Evolutionary conservation across 2,888 invertebrate species (phyloP).

Genomic region (Polydrusus tereticollis): DNA sequence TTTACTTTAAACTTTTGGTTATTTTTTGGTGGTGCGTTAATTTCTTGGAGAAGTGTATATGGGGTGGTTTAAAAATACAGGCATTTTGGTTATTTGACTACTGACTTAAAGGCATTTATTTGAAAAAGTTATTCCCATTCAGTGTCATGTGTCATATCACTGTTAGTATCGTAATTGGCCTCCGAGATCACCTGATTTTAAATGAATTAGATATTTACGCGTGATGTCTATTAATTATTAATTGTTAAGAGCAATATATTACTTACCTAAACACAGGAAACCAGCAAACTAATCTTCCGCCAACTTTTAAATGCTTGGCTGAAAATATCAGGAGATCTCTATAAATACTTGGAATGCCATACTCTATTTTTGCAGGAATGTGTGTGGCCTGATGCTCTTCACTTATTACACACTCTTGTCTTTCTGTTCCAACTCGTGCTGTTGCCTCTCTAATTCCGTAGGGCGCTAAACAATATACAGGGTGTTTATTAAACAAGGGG

Average conservation of each 20-base stretch:
- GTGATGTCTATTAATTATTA: not conserved
- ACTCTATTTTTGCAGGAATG: conserved; percentile 88
- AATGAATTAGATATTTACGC: too few relatives aligned
- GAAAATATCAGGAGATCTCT: conserved; percentile 88
- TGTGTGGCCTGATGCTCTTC: conserved; percentile 78
- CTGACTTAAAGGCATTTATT: too few relatives aligned
- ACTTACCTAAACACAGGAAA: conserved; percentile 88
- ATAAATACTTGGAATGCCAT: conserved; percentile 86
- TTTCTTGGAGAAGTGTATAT: too few relatives aligned
- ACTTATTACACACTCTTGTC: conserved; percentile 73
- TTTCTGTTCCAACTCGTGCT: conserved; percentile 82
- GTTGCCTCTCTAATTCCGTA: conserved; percentile 97
- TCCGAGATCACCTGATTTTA: too few relatives aligned
- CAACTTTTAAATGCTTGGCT: conserved; percentile 79
- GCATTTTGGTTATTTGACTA: too few relatives aligned
- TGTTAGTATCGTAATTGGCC: too few relatives aligned
- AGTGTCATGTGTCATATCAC: too few relatives aligned
- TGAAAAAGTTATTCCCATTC: too few relatives aligned
- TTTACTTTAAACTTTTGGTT: too few relatives aligned
- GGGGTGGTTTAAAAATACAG: too few relatives aligned
- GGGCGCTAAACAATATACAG: conserved; percentile 77
- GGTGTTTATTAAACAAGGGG: too few relatives aligned
- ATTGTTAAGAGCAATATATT: not conserved
- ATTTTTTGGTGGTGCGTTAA: too few relatives aligned
- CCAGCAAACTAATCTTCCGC: conserved; percentile 94